Conservation (phyloP, 2,113 vertebrate genomes). For the Leucosticte australis region DNA sequence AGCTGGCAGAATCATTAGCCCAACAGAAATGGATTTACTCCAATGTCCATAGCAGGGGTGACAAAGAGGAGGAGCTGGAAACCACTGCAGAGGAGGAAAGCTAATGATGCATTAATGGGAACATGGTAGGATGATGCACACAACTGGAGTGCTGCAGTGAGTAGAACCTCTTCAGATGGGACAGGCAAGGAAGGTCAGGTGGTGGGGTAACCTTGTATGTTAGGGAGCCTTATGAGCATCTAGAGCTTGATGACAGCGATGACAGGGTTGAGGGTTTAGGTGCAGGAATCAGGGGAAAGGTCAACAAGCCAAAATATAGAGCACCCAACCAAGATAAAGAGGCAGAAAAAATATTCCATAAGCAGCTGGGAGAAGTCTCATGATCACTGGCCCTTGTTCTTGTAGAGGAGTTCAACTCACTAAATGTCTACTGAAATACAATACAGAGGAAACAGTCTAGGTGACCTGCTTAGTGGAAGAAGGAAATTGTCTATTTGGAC, state of each 20-base stretch:
- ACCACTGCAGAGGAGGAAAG: not conserved
- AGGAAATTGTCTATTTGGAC: not conserved
- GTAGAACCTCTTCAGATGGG: not conserved
- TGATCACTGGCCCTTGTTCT: not conserved
- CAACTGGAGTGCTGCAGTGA: not conserved
- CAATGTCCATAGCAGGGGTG: not conserved
- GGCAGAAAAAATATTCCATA: not conserved
- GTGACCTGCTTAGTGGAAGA: rapidly evolving
- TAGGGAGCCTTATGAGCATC: not conserved
- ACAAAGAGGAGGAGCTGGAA: not conserved
- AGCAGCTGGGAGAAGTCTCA: not conserved
- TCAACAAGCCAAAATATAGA: not conserved
- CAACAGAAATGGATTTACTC: not conserved
- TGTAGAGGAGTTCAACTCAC: not conserved
- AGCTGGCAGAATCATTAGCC: not conserved
- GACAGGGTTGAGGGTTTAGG: not conserved
- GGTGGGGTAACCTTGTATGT: not conserved
- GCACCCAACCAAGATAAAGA: not conserved
- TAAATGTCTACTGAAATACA: not conserved
- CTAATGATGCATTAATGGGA: not conserved
- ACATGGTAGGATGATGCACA: not conserved
- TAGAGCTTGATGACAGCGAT: not conserved
- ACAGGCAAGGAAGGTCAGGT: not conserved
- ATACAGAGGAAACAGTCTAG: not conserved
- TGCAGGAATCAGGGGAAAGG: not conserved